Percentiles rank a stretch among this genome's conserved stretches.
Conservation (phyloP, 2,797 vertebrate species). For the Sparidentex hasta region DNA sequence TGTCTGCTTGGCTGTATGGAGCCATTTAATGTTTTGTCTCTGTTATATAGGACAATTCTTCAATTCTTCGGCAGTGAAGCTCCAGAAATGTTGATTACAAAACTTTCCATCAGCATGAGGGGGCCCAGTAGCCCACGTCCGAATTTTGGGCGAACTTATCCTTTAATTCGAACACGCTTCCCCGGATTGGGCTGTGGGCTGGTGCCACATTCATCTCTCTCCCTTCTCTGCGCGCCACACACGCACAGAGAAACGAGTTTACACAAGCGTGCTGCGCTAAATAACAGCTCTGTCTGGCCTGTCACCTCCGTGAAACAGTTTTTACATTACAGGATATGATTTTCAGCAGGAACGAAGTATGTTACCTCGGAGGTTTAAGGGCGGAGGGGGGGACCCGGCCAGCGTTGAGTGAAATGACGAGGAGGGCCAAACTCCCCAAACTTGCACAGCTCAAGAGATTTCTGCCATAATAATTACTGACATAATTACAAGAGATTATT, state of each 20-base stretch:
- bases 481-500: conserved; percentile 80
- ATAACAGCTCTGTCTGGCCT: conserved; percentile 8
- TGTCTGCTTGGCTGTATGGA: no score
- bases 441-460: conserved; percentile 48
- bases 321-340: conserved; percentile 53
- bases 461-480: conserved; percentile 66
- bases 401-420: conserved; percentile 52
- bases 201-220: not conserved
- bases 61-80: no score
- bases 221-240: not conserved
- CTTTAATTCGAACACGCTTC: conserved; percentile 43
- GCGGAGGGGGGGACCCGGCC: not conserved
- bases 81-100: no score
- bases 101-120: no score
- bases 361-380: conserved; percentile 19
- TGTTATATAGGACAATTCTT: no score
- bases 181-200: conserved; percentile 5
- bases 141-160: no score
- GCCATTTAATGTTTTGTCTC: no score
- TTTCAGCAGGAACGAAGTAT: conserved; percentile 34
- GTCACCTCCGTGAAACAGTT: conserved; percentile 35
- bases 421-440: conserved; percentile 32
- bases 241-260: not conserved
- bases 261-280: conserved; percentile 28
- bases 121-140: no score